These are phyloP conservation scores for Gymnopithys bicolor DNA, from an alignment of 2,797 vertebrate species.

Conservation along the genomic window DNA sequence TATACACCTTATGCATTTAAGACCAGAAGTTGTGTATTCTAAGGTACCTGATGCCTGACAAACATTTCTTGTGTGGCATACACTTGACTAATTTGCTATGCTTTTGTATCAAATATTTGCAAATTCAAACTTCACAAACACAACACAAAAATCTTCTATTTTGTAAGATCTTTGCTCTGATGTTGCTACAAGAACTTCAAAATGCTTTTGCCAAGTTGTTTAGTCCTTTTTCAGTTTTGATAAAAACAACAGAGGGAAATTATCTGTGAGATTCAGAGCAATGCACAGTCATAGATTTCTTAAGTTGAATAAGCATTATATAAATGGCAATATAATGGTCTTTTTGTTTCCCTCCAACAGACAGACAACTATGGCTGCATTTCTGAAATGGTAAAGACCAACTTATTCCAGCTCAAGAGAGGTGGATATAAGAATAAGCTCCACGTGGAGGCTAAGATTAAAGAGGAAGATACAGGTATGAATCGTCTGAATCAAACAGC, in stretches of 20 bases:
- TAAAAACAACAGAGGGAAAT: background rate
- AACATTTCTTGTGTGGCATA: background rate
- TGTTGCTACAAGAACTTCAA: background rate
- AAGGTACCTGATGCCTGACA: background rate
- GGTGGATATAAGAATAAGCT: constrained; percentile 69
- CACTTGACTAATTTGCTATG: background rate
- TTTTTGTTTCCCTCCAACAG: constrained; percentile 42
- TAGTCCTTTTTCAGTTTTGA: background rate
- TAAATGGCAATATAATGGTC: background rate
- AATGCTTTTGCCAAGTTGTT: background rate
- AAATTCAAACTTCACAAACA: background rate
- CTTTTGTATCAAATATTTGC: background rate
- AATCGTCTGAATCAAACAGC: background rate
- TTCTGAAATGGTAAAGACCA: constrained; percentile 68
- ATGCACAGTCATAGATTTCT: background rate
- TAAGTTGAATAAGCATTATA: background rate
- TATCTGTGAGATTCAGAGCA: background rate
- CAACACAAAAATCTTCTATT: background rate
- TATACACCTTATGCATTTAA: background rate
- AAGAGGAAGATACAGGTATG: constrained; percentile 79
- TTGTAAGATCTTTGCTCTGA: background rate
- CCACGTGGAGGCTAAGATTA: constrained; percentile 63
- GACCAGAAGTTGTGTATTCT: background rate
- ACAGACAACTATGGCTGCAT: constrained; percentile 74
- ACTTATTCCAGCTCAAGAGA: constrained; percentile 72